Evolutionary conservation across 2,797 vertebrate species (phyloP), one percentile per base, ranked within the genome.

Genomic region (Falco berigora): DNA sequence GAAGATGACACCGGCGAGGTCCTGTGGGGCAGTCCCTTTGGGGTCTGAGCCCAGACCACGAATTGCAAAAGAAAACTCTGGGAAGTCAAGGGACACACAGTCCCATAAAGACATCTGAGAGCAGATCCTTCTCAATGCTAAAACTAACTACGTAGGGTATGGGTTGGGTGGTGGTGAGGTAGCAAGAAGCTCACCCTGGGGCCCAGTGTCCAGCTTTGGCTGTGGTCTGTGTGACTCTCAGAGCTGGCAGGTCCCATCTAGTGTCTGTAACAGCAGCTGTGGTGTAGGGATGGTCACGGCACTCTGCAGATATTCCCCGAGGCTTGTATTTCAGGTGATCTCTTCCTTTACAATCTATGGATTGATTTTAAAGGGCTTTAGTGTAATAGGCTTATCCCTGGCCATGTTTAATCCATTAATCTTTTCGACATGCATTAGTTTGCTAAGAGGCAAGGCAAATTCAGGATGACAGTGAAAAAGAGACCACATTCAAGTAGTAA

Each of bases 381-480:
- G 78, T 46, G 23, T 95, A 96, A 97, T 92, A 95, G 90, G 94
- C 92, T 97, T 97, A 97, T 76, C 88, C 78, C 55, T 75, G 81
- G 56, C 72, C 30, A 13, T 59, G 84, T 96, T 97, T 97, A 97
- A 96, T 96, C 95, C 92, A 96, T 94, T 97, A 97, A 97, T 96
- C 93, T 96, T 95, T 95, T 96, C 2, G 42, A 93, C 93, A 92
- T 91, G 77, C 88, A 83, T 95, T 96, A 72, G 90, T 91, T 89
- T 77, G 75, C 92, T 92, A 93, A 92, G 78, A 94, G 81, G 81
- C 78, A 93, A 91, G 81, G 64, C 74, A 84, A 95, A 92, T 89
- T 79, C 88, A 88, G 79, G 66, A 71, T 90, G 96, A 95, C 96
- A 96, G 90, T 95, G 93, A 88, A 94, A 96, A 95, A 87, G 76